Percentiles rank a stretch among this genome's conserved stretches.
These are phyloP conservation scores for Silurus aristotelis DNA, from an alignment of 2,797 vertebrate genomes.

Conservation along the genomic window DNA sequence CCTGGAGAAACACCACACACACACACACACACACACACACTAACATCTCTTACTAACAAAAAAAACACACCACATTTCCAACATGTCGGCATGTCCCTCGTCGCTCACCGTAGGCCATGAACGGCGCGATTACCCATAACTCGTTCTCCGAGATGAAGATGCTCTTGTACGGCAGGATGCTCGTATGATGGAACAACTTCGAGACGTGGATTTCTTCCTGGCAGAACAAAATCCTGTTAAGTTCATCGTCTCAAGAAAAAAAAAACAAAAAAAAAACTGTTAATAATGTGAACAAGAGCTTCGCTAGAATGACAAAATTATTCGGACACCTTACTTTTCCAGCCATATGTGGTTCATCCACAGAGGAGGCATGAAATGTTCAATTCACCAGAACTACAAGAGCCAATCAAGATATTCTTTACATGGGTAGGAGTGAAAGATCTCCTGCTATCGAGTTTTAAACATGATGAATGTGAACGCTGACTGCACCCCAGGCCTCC, in stretches of 20 bases:
- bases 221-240: constrained; percentile 42
- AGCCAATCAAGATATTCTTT: no score
- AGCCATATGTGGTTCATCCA: no score
- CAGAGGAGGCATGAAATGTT: no score
- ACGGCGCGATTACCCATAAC: constrained; percentile 94
- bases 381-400: no score
- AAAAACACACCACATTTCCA: neutral
- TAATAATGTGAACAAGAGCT: neutral
- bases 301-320: no score
- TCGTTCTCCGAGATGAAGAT: constrained; percentile 96
- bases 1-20: constrained; percentile 68
- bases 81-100: neutral
- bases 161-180: constrained; percentile 93
- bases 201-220: constrained; percentile 95
- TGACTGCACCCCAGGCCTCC: no score
- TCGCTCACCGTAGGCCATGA: constrained; percentile 94
- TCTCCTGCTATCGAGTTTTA: no score
- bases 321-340: no score
- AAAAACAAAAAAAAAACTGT: neutral
- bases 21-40: neutral
- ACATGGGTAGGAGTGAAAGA: no score
- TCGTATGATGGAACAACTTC: constrained; percentile 92
- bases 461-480: no score
- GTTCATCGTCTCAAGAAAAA: neutral
- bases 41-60: no score